Base-by-base conservation (phyloP, 2,113 vertebrate genomes). In the Oryzias melastigma region DNA sequence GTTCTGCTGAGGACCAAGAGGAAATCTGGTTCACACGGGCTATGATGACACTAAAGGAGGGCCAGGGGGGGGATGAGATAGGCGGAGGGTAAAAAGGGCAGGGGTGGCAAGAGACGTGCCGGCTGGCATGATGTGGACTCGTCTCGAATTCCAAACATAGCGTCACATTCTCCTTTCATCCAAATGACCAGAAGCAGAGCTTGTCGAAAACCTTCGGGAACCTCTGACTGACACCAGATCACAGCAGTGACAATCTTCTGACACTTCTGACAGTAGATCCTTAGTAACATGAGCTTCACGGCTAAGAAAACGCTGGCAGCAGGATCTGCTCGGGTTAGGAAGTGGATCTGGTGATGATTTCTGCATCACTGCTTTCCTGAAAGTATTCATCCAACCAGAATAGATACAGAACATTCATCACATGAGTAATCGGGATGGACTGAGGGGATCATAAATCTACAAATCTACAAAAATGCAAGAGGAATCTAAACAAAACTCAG, bases 101-200 rank as follows among this genome's bases (percentile, higher is more conserved):
- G 16, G 51, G 57, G 62, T 46, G 74, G 67, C 52, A n/a, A 72
- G 73, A 80, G 85, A 88, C 81, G 58, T 85, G 85, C 65, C 48
- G 81, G 82, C 81, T 87, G 88, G 78, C 86, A 80, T 73, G 63
- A 80, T 73, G 63, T 48, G 14, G 60, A 75, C 64, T 64, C 75
- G 54, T 81, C 78, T 83, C 65, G 68, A 76, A 91, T 89, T 90
- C 87, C 87, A 84, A 80, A 82, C 87, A 90, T 90, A 82, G 86
- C 68, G 80, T 58, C 75, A 88, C 87, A 89, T 90, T 85, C 80
- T 71, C 29, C 61, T 56, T 65, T 62, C 49, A 41, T 62, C 52
- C 70, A 71, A 76, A 76, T 82, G 71, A 76, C 69, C 72, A 51
- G 41, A 68, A 78, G 56, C 80, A 73, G 73, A 62, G 61, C 27